Evolutionary conservation across 2,113 vertebrate species (phyloP), one percentile per base, ranked within the genome.

Genomic region (Todiramphus saurophagus): DNA sequence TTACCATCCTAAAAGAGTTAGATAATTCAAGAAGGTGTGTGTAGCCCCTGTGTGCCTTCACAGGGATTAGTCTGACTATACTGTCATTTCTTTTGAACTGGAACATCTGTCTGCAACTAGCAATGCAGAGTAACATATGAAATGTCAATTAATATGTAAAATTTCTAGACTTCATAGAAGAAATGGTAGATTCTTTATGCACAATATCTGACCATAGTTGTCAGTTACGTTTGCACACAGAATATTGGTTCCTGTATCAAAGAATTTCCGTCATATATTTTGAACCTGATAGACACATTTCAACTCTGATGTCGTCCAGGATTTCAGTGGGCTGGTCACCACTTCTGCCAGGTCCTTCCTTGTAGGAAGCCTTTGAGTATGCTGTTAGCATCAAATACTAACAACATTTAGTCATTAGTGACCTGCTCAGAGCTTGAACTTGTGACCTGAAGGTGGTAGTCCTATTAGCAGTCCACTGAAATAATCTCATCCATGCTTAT

Each of bases 341-440:
- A 13, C 30, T 90, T 78, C 30, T 94, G 7, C 35, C 24, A 82
- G n/a, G 43, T 30, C 28, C 92, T 82, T 68, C 68, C 56, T 76
- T 91, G 25, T 76, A 64, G 41, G 33, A 96, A 88, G 28, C 68
- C 35, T 50, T 79, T 79, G 70, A 83, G 46, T 83, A 50, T 37
- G 20, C 44, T 94, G 37, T 63, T 89, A 79, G 43, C 44, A 51
- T 92, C 48, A 95, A 44, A 88, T 82, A 23, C 64, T 86, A 89
- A 89, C 43, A 76, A 58, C 43, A 78, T 93, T 90, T 89, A 81
- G 55, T 95, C 82, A 93, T 97, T 96, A 94, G 82, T 67, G 82
- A 93, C 89, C 73, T 91, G 62, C 30, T 89, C 66, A 43, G 31
- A 90, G 53, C 83, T 87, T 84, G 82, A 85, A 83, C 88, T 4